phyloP scores from a whole-genome alignment of 2,888 invertebrate species.

The Andrena bicolor region DNA sequence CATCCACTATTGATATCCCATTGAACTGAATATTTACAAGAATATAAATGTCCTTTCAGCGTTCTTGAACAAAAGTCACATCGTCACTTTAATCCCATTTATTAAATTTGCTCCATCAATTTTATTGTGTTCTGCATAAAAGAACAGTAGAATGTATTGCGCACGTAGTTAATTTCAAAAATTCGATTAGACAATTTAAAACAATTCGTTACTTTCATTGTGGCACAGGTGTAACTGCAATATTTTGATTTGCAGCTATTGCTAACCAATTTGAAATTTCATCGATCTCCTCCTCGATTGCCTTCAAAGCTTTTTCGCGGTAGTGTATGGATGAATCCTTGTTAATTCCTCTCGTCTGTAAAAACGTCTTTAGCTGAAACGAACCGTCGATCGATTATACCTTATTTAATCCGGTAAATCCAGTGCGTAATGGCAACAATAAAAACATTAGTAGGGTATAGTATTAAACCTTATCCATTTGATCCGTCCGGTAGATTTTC shows the following conservation, averaged over 20 bases:
- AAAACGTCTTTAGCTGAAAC: conserved; percentile 7
- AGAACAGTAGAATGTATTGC: no score
- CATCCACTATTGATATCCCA: no score
- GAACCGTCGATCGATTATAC: neutral
- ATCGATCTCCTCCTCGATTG: neutral
- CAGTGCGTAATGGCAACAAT: neutral
- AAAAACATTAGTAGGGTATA: neutral
- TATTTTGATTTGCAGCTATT: no score
- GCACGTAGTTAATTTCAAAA: no score
- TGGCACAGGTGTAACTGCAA: neutral
- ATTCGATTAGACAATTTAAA: neutral
- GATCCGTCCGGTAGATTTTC: conserved; percentile 6
- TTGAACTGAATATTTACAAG: no score
- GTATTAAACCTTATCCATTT: conserved; percentile 43
- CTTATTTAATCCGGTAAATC: neutral
- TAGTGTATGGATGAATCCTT: neutral
- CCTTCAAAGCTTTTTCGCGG: neutral
- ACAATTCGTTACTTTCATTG: neutral
- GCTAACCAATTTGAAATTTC: neutral
- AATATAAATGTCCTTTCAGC: no score
- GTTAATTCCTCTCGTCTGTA: neutral
- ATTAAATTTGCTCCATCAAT: no score
- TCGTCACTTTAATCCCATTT: no score
- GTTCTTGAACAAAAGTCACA: no score
- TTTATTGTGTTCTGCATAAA: no score